Percentiles rank a stretch among this genome's conserved stretches.
Evolutionary conservation across 2,888 invertebrate genomes (phyloP).

Genomic region (Zygothrica quintamaculata): DNA sequence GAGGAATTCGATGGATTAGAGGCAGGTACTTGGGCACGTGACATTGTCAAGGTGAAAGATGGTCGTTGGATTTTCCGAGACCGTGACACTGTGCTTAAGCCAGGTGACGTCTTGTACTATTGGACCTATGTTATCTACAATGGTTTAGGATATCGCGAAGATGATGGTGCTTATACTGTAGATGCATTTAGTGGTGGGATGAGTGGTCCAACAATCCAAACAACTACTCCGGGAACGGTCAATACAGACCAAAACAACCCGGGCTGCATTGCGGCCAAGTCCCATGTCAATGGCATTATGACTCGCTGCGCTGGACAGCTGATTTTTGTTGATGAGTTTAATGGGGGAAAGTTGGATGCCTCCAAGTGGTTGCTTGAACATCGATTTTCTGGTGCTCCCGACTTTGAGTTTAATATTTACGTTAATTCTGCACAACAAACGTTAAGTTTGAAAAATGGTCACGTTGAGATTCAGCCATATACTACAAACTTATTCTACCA

Average conservation of each 20-base stretch:
- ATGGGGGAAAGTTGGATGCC: slow-evolving; percentile 55
- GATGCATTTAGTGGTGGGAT: slow-evolving; percentile 49
- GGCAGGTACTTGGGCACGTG: slow-evolving; percentile 88
- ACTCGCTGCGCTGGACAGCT: slow-evolving; percentile 72
- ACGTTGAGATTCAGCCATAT: slow-evolving; percentile 65
- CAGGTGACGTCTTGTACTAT: slow-evolving; percentile 89
- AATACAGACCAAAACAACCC: slow-evolving; percentile 43
- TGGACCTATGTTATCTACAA: slow-evolving; percentile 91
- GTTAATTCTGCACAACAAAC: slow-evolving; percentile 47
- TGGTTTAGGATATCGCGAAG: slow-evolving; percentile 88
- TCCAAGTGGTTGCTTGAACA: slow-evolving; percentile 78
- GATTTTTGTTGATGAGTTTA: slow-evolving; percentile 81
- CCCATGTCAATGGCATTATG: slow-evolving; percentile 62
- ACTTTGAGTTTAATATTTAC: slow-evolving; percentile 78
- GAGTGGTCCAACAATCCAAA: background rate
- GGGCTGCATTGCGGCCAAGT: slow-evolving; percentile 51
- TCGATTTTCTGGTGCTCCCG: slow-evolving; percentile 77
- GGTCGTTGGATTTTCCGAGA: slow-evolving; percentile 90
- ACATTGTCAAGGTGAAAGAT: slow-evolving; percentile 87
- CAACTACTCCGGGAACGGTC: slow-evolving; percentile 13
- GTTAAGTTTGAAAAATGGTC: slow-evolving; percentile 61
- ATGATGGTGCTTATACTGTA: slow-evolving; percentile 79
- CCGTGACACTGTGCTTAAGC: slow-evolving; percentile 86
- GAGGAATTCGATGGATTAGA: slow-evolving; percentile 89
- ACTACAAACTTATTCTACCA: slow-evolving; percentile 55